Conservation (phyloP, 2,113 vertebrate genomes). For the Pimephales promelas region DNA sequence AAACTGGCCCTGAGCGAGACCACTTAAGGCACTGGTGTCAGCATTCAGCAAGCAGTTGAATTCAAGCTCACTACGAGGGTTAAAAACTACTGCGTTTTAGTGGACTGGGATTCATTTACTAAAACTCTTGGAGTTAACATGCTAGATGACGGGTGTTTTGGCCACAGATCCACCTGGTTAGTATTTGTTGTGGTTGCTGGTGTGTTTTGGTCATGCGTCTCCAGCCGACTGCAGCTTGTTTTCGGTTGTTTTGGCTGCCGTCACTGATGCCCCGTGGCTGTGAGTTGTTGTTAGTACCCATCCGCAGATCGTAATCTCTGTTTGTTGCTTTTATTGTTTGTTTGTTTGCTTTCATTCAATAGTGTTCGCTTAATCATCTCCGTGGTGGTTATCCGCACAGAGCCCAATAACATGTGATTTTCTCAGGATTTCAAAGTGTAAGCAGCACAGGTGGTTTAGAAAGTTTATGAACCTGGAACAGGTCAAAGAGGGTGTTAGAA, state of each 20-base stretch:
- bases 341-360: conserved; percentile 71
- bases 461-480: conserved; percentile 97
- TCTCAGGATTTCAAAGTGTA: conserved; percentile 93
- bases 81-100: conserved; percentile 81
- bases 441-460: conserved; percentile 93
- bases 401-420: conserved; percentile 89
- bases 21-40: conserved; percentile 55
- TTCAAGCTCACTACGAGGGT: conserved; percentile 83
- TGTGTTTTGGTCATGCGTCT: conserved; percentile 76
- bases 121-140: conserved; percentile 73
- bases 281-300: conserved; percentile 86
- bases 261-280: conserved; percentile 73
- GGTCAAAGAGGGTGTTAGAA: conserved; percentile 91
- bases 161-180: conserved; percentile 80
- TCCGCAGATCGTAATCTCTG: conserved; percentile 72
- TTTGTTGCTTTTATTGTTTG: conserved; percentile 43
- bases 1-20: conserved; percentile 71
- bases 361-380: conserved; percentile 86
- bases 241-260: conserved; percentile 71
- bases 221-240: conserved; percentile 72
- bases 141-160: conserved; percentile 74
- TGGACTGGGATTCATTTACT: conserved; percentile 83
- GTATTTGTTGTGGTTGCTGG: conserved; percentile 71
- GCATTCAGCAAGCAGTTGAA: conserved; percentile 85
- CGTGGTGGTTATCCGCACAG: conserved; percentile 85